phyloP scores from a whole-genome alignment of 2,113 vertebrate genomes.

The Dicerorhinus sumatrensis region DNA sequence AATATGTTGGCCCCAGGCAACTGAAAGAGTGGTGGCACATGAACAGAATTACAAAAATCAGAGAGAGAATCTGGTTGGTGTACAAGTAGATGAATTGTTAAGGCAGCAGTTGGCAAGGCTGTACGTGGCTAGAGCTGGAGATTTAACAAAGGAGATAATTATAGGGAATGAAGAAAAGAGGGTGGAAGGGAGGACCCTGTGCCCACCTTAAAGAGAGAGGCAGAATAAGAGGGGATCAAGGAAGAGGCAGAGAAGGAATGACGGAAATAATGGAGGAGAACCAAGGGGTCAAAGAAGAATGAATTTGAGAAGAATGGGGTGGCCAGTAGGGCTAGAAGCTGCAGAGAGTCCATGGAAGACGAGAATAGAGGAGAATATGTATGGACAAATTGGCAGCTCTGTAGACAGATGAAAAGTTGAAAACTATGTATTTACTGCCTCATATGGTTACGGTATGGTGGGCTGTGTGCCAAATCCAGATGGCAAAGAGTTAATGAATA shows the following conservation, averaged over 20 bases:
- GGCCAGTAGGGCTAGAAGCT: not conserved
- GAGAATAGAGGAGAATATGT: not conserved
- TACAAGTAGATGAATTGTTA: not conserved
- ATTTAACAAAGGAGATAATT: not conserved
- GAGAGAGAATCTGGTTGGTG: not conserved
- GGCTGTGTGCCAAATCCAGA: not conserved
- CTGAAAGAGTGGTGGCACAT: not conserved
- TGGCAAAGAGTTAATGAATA: not conserved
- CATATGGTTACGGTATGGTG: not conserved
- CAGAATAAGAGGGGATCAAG: not conserved
- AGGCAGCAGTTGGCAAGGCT: not conserved
- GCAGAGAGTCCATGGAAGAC: not conserved
- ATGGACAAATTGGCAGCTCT: not conserved
- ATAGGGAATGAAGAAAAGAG: not conserved
- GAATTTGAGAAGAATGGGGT: not conserved
- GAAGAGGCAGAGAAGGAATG: not conserved
- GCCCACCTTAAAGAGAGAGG: not conserved
- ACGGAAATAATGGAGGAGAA: not conserved
- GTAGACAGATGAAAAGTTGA: not conserved
- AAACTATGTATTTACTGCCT: not conserved
- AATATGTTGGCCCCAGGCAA: not conserved
- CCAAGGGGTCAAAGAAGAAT: not conserved
- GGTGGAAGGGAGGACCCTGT: not conserved
- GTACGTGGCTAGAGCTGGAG: not conserved
- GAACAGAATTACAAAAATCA: not conserved